Conservation (phyloP, 2,797 vertebrate species). For the Hylomyscus alleni region DNA sequence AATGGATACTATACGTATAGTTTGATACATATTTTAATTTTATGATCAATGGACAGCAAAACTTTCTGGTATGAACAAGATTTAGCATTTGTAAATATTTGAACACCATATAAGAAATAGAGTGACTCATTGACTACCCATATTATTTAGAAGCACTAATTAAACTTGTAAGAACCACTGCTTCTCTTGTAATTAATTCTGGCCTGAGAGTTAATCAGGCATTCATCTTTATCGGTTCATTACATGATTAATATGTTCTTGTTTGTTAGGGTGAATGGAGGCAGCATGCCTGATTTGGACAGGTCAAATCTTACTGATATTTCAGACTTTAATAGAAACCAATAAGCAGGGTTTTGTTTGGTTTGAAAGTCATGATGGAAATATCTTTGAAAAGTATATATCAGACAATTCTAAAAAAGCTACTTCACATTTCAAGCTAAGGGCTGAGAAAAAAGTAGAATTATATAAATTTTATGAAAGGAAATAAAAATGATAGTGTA, state of each 20-base stretch:
- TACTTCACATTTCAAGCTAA: constrained; percentile 36
- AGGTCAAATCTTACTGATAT: constrained; percentile 22
- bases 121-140: constrained; percentile 73
- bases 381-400: background rate
- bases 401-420: background rate
- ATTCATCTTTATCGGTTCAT: constrained; percentile 82
- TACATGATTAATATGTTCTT: constrained; percentile 80
- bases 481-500: background rate
- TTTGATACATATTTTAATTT: constrained; percentile 11
- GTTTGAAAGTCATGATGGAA: constrained; percentile 25
- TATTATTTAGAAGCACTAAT: constrained; percentile 82
- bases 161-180: constrained; percentile 79
- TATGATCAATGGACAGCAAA: background rate
- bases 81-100: constrained; percentile 1
- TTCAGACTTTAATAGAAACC: constrained; percentile 69
- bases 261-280: constrained; percentile 72
- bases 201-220: constrained; percentile 81
- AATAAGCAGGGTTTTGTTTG: background rate
- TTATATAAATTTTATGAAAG: constrained; percentile 21
- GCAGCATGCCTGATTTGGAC: constrained; percentile 63
- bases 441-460: constrained; percentile 13
- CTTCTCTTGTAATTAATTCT: constrained; percentile 81
- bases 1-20: background rate
- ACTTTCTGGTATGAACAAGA: background rate
- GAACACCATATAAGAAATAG: constrained; percentile 8